Evolutionary conservation across 2,888 invertebrate genomes (phyloP), one percentile per base, ranked within the genome.

Genomic region (Caenorhabditis drosophilae): DNA sequence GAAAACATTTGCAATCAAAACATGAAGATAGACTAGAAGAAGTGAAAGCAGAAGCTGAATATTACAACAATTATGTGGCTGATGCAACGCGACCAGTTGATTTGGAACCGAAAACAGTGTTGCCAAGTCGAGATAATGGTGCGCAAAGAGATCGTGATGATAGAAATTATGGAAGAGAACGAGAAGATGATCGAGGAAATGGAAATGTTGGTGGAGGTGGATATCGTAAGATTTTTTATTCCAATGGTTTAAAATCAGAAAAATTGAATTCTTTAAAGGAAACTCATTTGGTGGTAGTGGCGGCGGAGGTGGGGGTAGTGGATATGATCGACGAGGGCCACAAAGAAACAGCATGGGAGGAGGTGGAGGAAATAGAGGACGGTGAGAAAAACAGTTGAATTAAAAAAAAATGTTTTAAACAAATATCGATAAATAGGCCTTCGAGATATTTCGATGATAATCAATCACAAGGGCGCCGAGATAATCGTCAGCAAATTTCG

Each of bases 1-100:
- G 93, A 63, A 99, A 98, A 84, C 98, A 98, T 84, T 94, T 98
- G 71, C 91, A 93, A 84, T 96, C 96, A 85, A 98, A 98, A 84
- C 97, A 98, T 83, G 90, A 86, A 0, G 97, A 98, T 82, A 97
- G 96, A 86, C 90, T 98, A 41, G 93, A 96, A 36, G 96, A 97
- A 86, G 96, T 96, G 1, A 91, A 92, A 71, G 92, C 93, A 81
- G 96, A 97, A 87, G 88, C 95, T 56, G 89, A 92, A 79, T 98
- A 93, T 85, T 98, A 96, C 87, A 98, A 98, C 86, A 95, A 95
- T 85, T 98, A 96, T 86, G 82, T 89, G 78, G 89, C 90, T 75
- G 98, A 98, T 87, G 91, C 93, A 4, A 93, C 94, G 79, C 89
- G 97, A 45, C 97, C 97, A 9, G 92, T 92, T 85, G 88, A 95